These are phyloP conservation scores for Tetrapedia diversipes DNA, from an alignment of 2,888 invertebrate genomes.

Conservation along the genomic window DNA sequence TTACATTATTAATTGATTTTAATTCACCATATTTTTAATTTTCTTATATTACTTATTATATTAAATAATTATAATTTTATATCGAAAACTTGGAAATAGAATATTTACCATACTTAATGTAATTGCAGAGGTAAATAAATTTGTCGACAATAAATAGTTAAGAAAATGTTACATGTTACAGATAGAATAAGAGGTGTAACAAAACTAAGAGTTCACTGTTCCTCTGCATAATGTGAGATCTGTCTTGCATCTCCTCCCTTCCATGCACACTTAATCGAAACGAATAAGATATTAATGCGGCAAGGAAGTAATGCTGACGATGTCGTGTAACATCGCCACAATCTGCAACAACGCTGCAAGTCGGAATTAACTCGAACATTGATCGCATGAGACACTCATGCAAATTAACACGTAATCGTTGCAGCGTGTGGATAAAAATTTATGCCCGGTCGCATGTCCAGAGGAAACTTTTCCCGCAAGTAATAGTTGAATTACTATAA, in stretches of 20 bases:
- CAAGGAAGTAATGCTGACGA: background rate
- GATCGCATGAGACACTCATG: conserved; percentile 3
- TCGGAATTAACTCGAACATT: conserved; percentile 15
- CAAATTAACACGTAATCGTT: conserved; percentile 8
- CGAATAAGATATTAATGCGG: conserved; percentile 19
- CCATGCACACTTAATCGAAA: conserved; percentile 4
- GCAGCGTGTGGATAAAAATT: conserved; percentile 15
- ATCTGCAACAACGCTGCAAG: conserved; percentile 22
- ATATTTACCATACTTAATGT: too few species aligned
- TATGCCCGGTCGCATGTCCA: background rate
- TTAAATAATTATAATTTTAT: too few species aligned
- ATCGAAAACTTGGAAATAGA: too few species aligned
- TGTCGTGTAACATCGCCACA: conserved; percentile 6
- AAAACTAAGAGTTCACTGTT: too few species aligned
- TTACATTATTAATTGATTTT: too few species aligned
- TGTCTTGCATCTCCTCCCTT: background rate
- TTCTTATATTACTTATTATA: too few species aligned
- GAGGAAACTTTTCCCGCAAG: background rate
- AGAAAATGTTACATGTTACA: too few species aligned
- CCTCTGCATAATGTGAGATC: too few species aligned
- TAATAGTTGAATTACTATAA: conserved; percentile 3
- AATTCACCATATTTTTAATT: too few species aligned
- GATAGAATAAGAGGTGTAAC: too few species aligned
- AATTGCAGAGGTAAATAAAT: too few species aligned
- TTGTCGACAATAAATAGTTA: too few species aligned